Evolutionary conservation across 2,797 vertebrate species (phyloP).

Genomic region (Smutsia temminckii): DNA sequence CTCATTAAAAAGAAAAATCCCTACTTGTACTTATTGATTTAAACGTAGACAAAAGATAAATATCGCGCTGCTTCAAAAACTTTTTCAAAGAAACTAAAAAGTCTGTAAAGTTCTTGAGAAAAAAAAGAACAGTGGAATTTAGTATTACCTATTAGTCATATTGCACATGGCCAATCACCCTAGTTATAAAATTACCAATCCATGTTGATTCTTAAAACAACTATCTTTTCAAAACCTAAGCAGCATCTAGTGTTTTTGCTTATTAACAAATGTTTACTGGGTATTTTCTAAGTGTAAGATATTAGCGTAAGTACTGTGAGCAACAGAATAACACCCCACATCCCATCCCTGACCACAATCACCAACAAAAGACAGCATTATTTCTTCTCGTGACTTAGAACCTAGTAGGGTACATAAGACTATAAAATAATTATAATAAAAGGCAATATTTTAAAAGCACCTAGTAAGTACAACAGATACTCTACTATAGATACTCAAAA

Average conservation of each 20-base stretch:
- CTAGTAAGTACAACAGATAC: background rate
- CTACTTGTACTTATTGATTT: background rate
- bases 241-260: background rate
- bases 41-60: background rate
- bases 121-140: background rate
- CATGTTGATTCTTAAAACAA: background rate
- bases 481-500: background rate
- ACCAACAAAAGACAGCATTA: background rate
- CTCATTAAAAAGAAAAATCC: slow-evolving; percentile 33
- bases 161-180: background rate
- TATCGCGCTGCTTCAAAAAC: background rate
- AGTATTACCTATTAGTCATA: background rate
- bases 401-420: background rate
- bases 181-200: background rate
- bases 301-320: background rate
- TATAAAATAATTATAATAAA: slow-evolving; percentile 19
- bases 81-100: background rate
- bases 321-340: background rate
- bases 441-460: background rate
- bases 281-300: background rate
- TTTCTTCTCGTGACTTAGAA: background rate
- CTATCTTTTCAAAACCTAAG: background rate
- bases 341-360: background rate
- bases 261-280: background rate
- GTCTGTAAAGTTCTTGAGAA: background rate